Evolutionary conservation across 2,888 invertebrate species (phyloP).

Genomic region (Coleophora deauratella): DNA sequence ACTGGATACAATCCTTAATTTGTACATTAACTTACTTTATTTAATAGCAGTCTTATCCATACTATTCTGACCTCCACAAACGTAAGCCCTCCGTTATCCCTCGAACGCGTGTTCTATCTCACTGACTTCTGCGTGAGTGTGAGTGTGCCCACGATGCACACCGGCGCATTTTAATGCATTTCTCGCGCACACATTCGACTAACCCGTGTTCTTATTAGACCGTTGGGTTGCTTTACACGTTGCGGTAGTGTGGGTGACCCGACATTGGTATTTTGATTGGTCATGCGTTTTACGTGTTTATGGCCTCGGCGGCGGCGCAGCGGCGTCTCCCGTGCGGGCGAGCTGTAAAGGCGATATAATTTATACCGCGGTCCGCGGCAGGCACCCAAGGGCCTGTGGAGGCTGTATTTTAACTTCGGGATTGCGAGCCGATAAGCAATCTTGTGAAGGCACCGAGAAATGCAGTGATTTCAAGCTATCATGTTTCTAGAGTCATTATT

Average conservation of each 20-base stretch:
- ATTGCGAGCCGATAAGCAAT: slow-evolving; percentile 35
- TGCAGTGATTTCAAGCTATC: slow-evolving; percentile 9
- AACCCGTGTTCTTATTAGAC: slow-evolving; percentile 14
- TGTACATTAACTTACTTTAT: too few relatives aligned
- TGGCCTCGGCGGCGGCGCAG: slow-evolving; percentile 43
- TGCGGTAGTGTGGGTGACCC: slow-evolving; percentile 44
- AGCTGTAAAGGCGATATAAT: slow-evolving; percentile 58
- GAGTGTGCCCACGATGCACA: slow-evolving; percentile 29
- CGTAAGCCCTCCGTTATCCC: slow-evolving; percentile 70
- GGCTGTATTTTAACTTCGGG: slow-evolving; percentile 36
- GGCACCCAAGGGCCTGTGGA: slow-evolving; percentile 41
- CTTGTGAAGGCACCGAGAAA: slow-evolving; percentile 11
- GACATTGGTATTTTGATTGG: slow-evolving; percentile 74
- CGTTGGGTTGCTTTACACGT: slow-evolving; percentile 7
- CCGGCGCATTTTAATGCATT: slow-evolving; percentile 38
- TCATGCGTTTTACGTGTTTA: slow-evolving; percentile 74
- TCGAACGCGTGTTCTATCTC: slow-evolving; percentile 69
- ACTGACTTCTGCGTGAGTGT: slow-evolving; percentile 43
- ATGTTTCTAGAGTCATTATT: slow-evolving; percentile 1
- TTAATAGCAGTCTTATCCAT: slow-evolving; percentile 44
- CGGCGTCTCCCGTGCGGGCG: slow-evolving; percentile 50
- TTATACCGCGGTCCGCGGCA: slow-evolving; percentile 40
- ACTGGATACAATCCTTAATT: too few relatives aligned
- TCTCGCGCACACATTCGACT: slow-evolving; percentile 30
- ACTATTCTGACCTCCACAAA: slow-evolving; percentile 40